Evolutionary conservation across 2,888 invertebrate species (phyloP).

Genomic region (Tuberolachnus salignus): DNA sequence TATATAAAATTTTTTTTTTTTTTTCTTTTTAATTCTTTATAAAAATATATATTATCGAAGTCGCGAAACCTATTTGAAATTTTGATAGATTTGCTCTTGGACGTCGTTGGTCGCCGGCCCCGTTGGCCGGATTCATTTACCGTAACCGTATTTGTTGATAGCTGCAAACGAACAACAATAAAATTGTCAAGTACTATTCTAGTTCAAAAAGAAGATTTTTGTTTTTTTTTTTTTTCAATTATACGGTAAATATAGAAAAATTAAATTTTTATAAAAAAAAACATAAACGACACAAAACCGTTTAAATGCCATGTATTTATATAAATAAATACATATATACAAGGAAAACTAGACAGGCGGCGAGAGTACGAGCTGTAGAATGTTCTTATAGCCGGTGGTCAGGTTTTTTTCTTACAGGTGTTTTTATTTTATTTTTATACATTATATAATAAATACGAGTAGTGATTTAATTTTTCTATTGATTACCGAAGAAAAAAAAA

Average conservation of each 20-base stretch:
- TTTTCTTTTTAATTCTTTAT: too few relatives aligned
- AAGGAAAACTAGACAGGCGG: too few relatives aligned
- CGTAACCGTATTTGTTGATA: constrained; percentile 19
- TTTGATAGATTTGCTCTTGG: background rate
- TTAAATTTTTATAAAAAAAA: background rate
- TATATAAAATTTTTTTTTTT: too few relatives aligned
- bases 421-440: background rate
- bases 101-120: background rate
- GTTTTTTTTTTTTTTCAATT: too few relatives aligned
- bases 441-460: background rate
- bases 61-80: too few relatives aligned
- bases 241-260: background rate
- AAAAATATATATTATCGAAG: too few relatives aligned
- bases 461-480: background rate
- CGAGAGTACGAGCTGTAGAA: too few relatives aligned
- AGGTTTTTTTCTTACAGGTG: too few relatives aligned
- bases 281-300: background rate
- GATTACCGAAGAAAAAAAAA: background rate
- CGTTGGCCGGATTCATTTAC: constrained; percentile 4
- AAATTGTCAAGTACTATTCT: background rate
- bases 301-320: background rate
- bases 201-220: background rate
- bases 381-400: too few relatives aligned
- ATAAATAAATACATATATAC: too few relatives aligned
- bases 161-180: constrained; percentile 7